Evolutionary conservation across 2,888 invertebrate species (phyloP).

Genomic region (Machimus rusticus): DNA sequence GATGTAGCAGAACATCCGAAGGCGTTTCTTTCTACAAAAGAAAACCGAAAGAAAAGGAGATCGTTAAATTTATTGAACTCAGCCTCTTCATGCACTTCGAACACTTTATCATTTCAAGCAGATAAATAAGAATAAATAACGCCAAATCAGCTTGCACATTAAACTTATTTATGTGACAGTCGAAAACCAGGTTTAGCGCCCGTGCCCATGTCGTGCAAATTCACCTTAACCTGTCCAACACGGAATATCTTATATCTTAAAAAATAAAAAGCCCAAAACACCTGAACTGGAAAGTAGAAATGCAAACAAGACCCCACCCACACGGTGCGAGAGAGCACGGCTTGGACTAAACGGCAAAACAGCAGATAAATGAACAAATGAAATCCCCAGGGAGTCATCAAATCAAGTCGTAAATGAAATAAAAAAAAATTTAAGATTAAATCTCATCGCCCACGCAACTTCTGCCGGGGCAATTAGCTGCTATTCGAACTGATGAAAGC

Average conservation of each 20-base stretch:
- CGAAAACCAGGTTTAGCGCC: neutral
- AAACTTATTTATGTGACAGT: neutral
- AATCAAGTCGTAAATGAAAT: neutral
- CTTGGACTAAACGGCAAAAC: neutral
- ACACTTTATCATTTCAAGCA: neutral
- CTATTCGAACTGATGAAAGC: neutral
- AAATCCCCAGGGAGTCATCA: neutral
- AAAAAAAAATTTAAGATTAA: neutral
- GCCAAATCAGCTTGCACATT: neutral
- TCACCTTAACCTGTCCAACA: neutral
- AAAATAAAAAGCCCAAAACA: neutral
- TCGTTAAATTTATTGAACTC: neutral
- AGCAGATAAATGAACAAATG: neutral
- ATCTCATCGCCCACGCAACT: neutral
- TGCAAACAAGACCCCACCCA: neutral
- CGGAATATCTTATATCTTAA: neutral
- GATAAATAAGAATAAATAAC: neutral
- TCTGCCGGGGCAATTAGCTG: neutral
- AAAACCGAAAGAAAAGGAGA: conserved; percentile 32
- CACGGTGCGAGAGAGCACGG: neutral
- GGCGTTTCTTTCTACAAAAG: conserved; percentile 86
- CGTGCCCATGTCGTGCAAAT: neutral
- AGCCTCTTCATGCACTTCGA: neutral
- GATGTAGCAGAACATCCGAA: conserved; percentile 90
- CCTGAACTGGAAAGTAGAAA: neutral